These are phyloP conservation scores for Zophobas atratus DNA, from an alignment of 1,140 invertebrate species.

Conservation along the genomic window DNA sequence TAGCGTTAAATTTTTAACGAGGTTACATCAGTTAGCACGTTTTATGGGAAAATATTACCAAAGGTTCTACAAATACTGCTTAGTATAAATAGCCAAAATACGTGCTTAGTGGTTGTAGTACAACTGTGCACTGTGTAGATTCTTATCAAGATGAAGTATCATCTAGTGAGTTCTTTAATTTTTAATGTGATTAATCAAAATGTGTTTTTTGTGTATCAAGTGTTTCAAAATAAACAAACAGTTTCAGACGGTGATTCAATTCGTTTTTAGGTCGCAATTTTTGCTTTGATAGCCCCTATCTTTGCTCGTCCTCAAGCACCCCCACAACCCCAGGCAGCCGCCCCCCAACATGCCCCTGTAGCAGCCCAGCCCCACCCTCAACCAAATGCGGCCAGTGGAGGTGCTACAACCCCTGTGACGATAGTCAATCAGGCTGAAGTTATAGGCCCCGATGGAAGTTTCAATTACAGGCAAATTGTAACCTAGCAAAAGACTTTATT, in stretches of 20 bases:
- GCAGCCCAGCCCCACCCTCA: conserved; percentile 58
- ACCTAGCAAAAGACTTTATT: background rate
- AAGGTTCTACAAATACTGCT: conserved; percentile 46
- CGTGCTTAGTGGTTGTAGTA: conserved; percentile 31
- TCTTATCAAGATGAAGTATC: conserved; percentile 27
- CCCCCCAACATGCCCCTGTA: conserved; percentile 57
- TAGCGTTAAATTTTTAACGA: conserved; percentile 51
- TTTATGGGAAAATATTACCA: conserved; percentile 44
- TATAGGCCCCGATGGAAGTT: conserved; percentile 66
- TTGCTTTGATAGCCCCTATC: conserved; percentile 30
- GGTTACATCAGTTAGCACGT: conserved; percentile 57
- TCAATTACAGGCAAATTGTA: conserved; percentile 62
- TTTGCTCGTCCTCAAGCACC: conserved; percentile 51
- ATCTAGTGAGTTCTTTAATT: conserved; percentile 31
- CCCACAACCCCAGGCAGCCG: conserved; percentile 45
- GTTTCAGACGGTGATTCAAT: background rate
- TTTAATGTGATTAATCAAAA: background rate
- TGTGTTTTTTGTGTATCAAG: background rate
- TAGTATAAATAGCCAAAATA: conserved; percentile 50
- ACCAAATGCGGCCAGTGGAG: background rate
- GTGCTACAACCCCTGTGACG: conserved; percentile 46
- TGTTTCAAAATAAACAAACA: too few species aligned
- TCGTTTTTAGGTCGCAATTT: conserved; percentile 50
- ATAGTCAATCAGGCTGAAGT: conserved; percentile 68
- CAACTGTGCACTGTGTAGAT: conserved; percentile 14